Evolutionary conservation across 2,888 invertebrate genomes (phyloP), one percentile per base, ranked within the genome.

Genomic region (Dermolepida albohirtum): DNA sequence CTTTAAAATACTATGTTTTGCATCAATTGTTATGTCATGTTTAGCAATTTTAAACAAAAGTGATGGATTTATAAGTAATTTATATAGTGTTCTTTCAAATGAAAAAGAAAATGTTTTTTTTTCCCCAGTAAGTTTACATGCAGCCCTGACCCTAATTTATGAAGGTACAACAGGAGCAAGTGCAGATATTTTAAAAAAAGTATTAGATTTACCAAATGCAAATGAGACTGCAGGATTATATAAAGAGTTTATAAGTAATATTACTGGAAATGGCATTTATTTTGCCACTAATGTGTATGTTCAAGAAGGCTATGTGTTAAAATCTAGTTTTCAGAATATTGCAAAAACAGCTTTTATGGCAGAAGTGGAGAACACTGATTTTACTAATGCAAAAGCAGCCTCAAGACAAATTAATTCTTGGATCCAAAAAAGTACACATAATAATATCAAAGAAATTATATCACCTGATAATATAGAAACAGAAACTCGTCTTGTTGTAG

Each of bases 391-490:
- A 0, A 81, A 78, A 16, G 86, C 88, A 1, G 86, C 89, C 0
- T 81, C 84, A 2, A 72, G 81, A 5, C 81, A 79, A 0, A 95
- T 98, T 55, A 98, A 97, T 78, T 75, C 81, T 40, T 96, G 96
- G 94, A 94, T 91, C 44, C 89, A 90, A 77, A 80, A 87, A 5
- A 88, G 92, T 77, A 98, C 98, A 0, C 90, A 93, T 62, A 83
- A 91, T 6, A 94, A 91, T 80, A 97, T 98, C 66, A 89, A 89
- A 74, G 86, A 95, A 75, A 85, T 98, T 1, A 82, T 98, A 55
- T 79, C 85, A 1, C 14, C 87, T 1, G 89, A 85, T 72, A 84
- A 86, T 75, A 78, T 94, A 0, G 76, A 84, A 77, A 55, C 63
- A 0, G 77, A 83, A 0, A 92, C 93, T 0, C 85, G 89, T 55